Percentiles rank a stretch among this genome's conserved stretches.
Conservation (phyloP, 2,113 vertebrate species). For the Mus spicilegus region DNA sequence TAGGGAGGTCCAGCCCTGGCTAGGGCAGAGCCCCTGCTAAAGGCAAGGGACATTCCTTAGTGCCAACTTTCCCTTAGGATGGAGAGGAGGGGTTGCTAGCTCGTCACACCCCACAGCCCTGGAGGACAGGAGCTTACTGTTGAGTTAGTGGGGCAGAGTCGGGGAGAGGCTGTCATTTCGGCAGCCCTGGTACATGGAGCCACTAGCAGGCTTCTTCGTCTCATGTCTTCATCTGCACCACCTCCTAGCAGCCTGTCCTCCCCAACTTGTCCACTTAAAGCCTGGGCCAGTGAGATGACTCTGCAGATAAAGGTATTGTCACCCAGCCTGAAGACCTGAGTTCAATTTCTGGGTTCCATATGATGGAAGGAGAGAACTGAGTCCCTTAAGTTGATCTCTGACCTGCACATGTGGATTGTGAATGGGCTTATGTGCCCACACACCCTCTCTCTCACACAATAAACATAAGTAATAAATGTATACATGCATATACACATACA, state of each 20-base stretch:
- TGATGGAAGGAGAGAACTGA: not conserved
- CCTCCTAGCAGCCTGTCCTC: not conserved
- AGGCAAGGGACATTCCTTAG: not conserved
- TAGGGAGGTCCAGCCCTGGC: not conserved
- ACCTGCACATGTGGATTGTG: not conserved
- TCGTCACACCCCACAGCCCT: not conserved
- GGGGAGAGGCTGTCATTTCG: not conserved
- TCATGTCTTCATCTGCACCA: not conserved
- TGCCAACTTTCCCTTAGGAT: not conserved
- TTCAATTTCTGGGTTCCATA: not conserved
- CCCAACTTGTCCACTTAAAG: not conserved
- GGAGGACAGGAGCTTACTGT: not conserved
- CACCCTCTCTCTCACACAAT: too few species aligned
- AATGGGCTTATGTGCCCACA: not conserved
- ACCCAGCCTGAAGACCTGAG: not conserved
- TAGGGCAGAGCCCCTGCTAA: not conserved
- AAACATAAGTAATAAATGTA: not conserved
- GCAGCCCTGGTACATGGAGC: not conserved
- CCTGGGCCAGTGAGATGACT: not conserved
- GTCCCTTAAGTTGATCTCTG: not conserved
- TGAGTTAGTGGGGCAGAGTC: accelerated
- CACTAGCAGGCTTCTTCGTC: not conserved
- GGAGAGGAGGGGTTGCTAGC: not conserved
- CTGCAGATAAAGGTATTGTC: not conserved
- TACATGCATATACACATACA: not conserved